These are phyloP conservation scores for Apodemia mormo DNA, from an alignment of 2,888 invertebrate species.

Conservation along the genomic window DNA sequence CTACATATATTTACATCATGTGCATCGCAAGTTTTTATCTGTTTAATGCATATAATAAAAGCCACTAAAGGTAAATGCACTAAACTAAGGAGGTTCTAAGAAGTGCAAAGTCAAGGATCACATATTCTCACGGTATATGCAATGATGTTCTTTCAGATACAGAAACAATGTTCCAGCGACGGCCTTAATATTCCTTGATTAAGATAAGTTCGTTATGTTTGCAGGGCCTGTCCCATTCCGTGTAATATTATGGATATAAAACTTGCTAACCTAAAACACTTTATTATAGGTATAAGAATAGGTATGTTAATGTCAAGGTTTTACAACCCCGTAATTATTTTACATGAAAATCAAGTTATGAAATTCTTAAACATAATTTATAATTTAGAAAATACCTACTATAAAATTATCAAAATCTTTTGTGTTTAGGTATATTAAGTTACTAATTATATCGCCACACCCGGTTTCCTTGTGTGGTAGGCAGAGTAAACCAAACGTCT, in stretches of 20 bases:
- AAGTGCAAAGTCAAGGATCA: conserved; percentile 72
- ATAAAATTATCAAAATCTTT: no score
- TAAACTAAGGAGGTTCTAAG: conserved; percentile 59
- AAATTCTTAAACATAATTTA: no score
- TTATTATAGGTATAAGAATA: background rate
- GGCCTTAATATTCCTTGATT: conserved; percentile 41
- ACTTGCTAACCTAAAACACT: background rate
- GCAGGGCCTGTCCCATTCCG: background rate
- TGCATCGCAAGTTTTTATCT: background rate
- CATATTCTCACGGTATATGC: conserved; percentile 59
- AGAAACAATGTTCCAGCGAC: conserved; percentile 36
- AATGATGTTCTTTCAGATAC: conserved; percentile 66
- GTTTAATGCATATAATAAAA: conserved; percentile 13
- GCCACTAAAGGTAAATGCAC: conserved; percentile 53
- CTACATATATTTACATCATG: background rate
- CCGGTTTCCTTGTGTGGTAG: no score
- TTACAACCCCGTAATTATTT: no score
- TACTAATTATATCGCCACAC: no score
- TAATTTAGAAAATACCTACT: no score
- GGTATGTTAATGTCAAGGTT: background rate
- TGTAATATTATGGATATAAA: background rate
- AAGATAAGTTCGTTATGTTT: conserved; percentile 35
- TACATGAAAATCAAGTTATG: no score
- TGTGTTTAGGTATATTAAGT: no score
- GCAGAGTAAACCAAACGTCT: no score